phyloP scores from a whole-genome alignment of 2,113 vertebrate genomes.

The Epinephelus lanceolatus region DNA sequence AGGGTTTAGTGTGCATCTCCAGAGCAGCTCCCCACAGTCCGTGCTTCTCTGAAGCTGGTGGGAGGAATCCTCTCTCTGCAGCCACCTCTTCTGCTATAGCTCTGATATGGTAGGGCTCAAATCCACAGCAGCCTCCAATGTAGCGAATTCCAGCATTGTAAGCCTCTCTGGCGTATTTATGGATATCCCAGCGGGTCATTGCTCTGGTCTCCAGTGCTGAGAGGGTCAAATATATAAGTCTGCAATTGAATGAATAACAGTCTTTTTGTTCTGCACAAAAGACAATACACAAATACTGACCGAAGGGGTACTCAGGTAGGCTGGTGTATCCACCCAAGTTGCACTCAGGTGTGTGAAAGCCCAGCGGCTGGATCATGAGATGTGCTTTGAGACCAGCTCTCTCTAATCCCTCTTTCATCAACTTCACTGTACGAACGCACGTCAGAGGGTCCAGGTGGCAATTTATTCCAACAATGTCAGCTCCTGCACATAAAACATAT shows the following conservation, averaged over 20 bases:
- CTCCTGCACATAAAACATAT: conserved; percentile 81
- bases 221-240: background rate
- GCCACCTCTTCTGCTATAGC: conserved; percentile 92
- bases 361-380: conserved; percentile 92
- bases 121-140: conserved; percentile 95
- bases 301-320: conserved; percentile 94
- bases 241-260: background rate
- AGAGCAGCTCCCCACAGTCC: conserved; percentile 90
- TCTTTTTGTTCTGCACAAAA: background rate
- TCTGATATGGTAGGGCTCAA: conserved; percentile 93
- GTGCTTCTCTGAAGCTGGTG: conserved; percentile 92
- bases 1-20: conserved; percentile 95
- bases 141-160: conserved; percentile 89
- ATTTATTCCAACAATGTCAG: conserved; percentile 92
- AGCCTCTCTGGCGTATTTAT: conserved; percentile 89
- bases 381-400: conserved; percentile 89
- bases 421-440: conserved; percentile 86
- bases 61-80: conserved; percentile 89
- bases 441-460: conserved; percentile 93
- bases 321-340: conserved; percentile 91
- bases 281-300: conserved; percentile 74
- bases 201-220: conserved; percentile 87
- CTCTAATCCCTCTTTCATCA: conserved; percentile 93
- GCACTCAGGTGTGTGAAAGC: conserved; percentile 93
- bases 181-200: conserved; percentile 89